Evolutionary conservation across 1,140 invertebrate species (phyloP).

Genomic region (Teleopsis dalmanni): DNA sequence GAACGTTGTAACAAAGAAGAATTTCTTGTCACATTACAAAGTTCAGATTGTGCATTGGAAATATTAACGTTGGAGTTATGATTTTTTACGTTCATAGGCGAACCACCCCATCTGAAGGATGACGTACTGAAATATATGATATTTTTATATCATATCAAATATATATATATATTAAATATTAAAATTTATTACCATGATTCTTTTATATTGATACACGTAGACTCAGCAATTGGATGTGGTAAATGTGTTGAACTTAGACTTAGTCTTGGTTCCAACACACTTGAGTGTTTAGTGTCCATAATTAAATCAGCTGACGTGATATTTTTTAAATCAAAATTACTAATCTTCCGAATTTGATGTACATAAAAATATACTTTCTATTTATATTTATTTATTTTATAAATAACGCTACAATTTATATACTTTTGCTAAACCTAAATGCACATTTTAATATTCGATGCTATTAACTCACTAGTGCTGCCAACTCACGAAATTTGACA

Average conservation of each 20-base stretch:
- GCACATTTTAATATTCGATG: no score
- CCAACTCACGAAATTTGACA: no score
- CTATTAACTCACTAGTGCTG: no score
- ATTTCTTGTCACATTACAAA: no score
- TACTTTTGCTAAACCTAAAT: no score
- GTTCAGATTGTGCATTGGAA: no score
- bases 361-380: no score
- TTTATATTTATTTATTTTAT: no score
- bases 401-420: no score
- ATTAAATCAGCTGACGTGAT: neutral
- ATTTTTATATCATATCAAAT: neutral
- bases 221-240: conserved; percentile 31
- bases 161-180: neutral
- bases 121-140: neutral
- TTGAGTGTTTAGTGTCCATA: neutral
- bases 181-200: conserved; percentile 8
- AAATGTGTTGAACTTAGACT: conserved; percentile 25
- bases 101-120: conserved; percentile 7
- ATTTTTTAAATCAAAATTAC: no score
- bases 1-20: conserved; percentile 17
- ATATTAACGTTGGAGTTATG: no score
- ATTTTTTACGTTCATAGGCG: conserved; percentile 7
- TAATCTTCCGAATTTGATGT: no score
- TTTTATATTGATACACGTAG: conserved; percentile 29
- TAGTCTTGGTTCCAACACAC: conserved; percentile 23